Evolutionary conservation across 2,888 invertebrate genomes (phyloP), one percentile per base, ranked within the genome.

Genomic region (Flexamia atlantica): DNA sequence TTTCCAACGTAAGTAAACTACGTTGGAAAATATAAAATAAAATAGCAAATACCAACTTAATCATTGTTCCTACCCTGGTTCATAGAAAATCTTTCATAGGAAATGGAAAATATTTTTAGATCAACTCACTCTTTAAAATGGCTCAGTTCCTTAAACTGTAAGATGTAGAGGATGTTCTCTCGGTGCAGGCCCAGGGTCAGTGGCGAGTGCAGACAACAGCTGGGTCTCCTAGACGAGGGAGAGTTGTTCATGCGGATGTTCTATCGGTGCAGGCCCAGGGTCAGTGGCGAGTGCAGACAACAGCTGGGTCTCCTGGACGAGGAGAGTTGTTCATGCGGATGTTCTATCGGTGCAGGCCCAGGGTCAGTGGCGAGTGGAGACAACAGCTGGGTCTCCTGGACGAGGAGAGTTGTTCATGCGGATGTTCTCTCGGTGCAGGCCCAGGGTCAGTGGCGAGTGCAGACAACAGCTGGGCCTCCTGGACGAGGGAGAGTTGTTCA

Each of bases 381-480:
- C 36, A 36, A 9, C 36, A 36, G 36, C n/a, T n/a, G n/a, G n/a
- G n/a, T n/a, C n/a, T 36, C 5, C 36, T 36, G 82, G 90, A 89
- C 89, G 97, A 97, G 95, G 95, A 23, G 97, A 97, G 88, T 92
- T 97, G 86, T 97, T 98, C 90, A 98, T 98, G 97, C 98, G 60
- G 36, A 36, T 9, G 36, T 98, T 87, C 98, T 98, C 89, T 94
- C 97, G 86, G 98, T 98, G 36, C 9, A 36, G 36, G 36, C 36
- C 36, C 20, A 83, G 85, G 50, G 86, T 83, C 46, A 86, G 86
- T 53, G 88, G 90, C 9, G 36, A 36, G 36, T 36, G 36, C 5
- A 36, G 9, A 36, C 36, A 36, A 9, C 36, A 36, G 36, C n/a
- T n/a, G n/a, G n/a, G n/a, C n/a, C n/a, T 36, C 5, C 36, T 36